These are phyloP conservation scores for Rhincodon typus DNA, from an alignment of 2,797 vertebrate genomes.

Conservation along the genomic window DNA sequence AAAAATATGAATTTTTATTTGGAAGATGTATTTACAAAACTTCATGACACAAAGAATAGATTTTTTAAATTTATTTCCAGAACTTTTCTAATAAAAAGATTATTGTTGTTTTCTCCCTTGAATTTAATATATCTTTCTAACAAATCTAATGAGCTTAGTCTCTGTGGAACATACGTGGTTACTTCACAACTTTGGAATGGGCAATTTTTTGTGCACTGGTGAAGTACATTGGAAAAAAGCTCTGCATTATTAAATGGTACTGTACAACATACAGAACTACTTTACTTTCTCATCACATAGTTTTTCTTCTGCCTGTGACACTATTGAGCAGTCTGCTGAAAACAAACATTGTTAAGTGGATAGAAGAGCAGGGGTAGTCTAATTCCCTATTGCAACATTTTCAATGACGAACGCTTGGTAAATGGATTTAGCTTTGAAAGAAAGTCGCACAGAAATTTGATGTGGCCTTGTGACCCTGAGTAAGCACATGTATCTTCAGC, in stretches of 20 bases:
- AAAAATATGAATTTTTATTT: background rate
- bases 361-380: constrained; percentile 56
- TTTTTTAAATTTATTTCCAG: background rate
- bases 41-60: background rate
- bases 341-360: constrained; percentile 72
- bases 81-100: background rate
- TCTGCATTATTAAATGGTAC: constrained; percentile 21
- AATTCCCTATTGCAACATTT: constrained; percentile 64
- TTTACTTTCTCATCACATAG: constrained; percentile 63
- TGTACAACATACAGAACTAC: background rate
- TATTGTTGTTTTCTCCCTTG: background rate
- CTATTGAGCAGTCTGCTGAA: constrained; percentile 69
- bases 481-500: constrained; percentile 73
- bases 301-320: constrained; percentile 55
- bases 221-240: background rate
- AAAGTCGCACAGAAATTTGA: constrained; percentile 71
- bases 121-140: background rate
- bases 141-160: background rate
- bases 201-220: background rate
- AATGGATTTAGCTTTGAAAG: constrained; percentile 71
- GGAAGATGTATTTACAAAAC: background rate
- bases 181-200: background rate
- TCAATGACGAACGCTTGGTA: constrained; percentile 64
- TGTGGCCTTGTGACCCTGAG: constrained; percentile 67
- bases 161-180: background rate